Evolutionary conservation across 2,888 invertebrate genomes (phyloP), one percentile per base, ranked within the genome.

Genomic region (Dasysyrphus albostriatus): DNA sequence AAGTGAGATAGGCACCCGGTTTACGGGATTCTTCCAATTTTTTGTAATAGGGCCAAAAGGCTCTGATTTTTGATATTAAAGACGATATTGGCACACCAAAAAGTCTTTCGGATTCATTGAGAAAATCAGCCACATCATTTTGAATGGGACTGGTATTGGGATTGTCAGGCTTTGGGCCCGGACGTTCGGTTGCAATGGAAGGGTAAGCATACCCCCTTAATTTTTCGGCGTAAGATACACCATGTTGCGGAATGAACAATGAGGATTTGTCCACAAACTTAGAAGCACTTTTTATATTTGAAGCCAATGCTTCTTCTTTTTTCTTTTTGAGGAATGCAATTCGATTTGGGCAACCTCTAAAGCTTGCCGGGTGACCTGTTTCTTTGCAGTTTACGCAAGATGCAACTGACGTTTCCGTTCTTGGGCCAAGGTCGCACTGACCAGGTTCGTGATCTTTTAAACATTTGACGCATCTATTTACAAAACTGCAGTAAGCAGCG

Each of bases 331-430:
- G 44, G 7, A 6, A 44, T 44, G 44, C 44, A 6, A 44, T 16
- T 6, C 44, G 6, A 6, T 44, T 44, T 5, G n/a, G 6, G n/a
- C 12, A 42, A 0, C 42, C 42, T 42, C 42, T 42, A 10, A 42
- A 42, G 42, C 56, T 70, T 1, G 70, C 56, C 6, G 56, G 44
- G 19, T 56, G 70, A 16, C 56, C 70, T 7, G 5, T 5, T 24
- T 7, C 5, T 9, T 39, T 12, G 10, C 54, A 56, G 3, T 32
- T 32, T 5, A n/a, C n/a, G n/a, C n/a, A n/a, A n/a, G n/a, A n/a
- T n/a, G n/a, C n/a, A n/a, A n/a, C n/a, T n/a, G n/a, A n/a, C n/a
- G n/a, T n/a, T n/a, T n/a, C n/a, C n/a, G n/a, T n/a, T n/a, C n/a
- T n/a, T n/a, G n/a, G n/a, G 5, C 16, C 7, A 7, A 44, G n/a